Evolutionary conservation across 2,797 vertebrate species (phyloP).

Genomic region (Lycodopsis pacificus): DNA sequence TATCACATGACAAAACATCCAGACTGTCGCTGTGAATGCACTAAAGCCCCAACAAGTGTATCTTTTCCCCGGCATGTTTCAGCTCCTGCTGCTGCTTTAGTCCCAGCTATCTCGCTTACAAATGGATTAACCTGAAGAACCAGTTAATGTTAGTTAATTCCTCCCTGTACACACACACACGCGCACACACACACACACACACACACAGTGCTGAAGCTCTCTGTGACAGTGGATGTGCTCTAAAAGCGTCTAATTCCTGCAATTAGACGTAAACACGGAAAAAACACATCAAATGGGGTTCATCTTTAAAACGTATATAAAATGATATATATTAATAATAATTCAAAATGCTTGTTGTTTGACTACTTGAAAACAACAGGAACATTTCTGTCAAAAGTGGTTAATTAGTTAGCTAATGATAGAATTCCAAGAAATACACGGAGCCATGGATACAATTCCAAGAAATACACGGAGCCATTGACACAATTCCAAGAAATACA

Average conservation of each 20-base stretch:
- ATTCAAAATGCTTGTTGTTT: fast-evolving
- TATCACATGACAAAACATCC: constrained; percentile 53
- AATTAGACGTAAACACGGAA: constrained; percentile 49
- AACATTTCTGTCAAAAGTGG: not conserved
- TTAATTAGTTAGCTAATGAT: constrained; percentile 33
- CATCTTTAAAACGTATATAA: not conserved
- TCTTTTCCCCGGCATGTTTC: not conserved
- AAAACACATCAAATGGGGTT: not conserved
- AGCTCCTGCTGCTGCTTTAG: constrained; percentile 22
- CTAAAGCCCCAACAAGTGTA: not conserved
- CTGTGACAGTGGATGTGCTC: constrained; percentile 33
- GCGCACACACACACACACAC: not conserved
- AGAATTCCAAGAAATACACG: constrained; percentile 63
- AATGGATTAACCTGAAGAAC: constrained; percentile 75
- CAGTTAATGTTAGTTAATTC: constrained; percentile 54
- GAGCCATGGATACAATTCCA: constrained; percentile 43
- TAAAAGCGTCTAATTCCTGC: constrained; percentile 64
- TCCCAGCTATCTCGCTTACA: not conserved
- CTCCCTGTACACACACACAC: constrained; percentile 18
- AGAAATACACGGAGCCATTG: constrained; percentile 66
- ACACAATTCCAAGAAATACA: constrained; percentile 57
- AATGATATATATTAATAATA: fast-evolving
- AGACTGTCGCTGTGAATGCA: not conserved
- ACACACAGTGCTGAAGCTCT: not conserved
- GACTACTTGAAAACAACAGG: not conserved